Conservation (phyloP, 2,113 vertebrate species). For the Falco punctatus region DNA sequence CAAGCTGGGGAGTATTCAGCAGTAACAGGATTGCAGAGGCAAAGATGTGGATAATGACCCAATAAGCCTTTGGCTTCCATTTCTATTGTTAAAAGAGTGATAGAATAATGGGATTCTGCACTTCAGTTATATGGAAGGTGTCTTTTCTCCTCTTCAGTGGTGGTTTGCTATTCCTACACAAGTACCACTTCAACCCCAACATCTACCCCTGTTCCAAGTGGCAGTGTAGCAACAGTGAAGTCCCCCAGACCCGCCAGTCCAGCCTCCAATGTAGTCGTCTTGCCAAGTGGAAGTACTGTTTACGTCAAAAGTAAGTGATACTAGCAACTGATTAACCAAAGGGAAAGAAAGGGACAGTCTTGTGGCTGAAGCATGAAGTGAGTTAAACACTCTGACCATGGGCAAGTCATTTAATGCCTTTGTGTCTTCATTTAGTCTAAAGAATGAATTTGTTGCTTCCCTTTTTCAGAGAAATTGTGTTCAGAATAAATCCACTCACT, state of each 20-base stretch:
- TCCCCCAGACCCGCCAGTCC: slow-evolving; percentile 94
- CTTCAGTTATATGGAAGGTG: slow-evolving; percentile 62
- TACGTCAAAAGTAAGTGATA: slow-evolving; percentile 94
- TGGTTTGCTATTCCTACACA: slow-evolving; percentile 98
- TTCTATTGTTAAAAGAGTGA: slow-evolving; percentile 51
- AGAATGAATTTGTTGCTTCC: neutral
- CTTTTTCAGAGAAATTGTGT: neutral
- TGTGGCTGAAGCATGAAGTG: neutral
- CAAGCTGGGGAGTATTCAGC: neutral
- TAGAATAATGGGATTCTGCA: slow-evolving; percentile 46
- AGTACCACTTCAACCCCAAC: slow-evolving; percentile 93
- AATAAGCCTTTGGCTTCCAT: slow-evolving; percentile 24
- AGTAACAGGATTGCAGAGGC: neutral
- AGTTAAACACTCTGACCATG: neutral
- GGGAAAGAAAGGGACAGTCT: neutral
- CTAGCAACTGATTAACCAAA: slow-evolving; percentile 19
- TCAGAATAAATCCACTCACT: neutral
- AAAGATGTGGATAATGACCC: neutral
- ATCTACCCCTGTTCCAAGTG: slow-evolving; percentile 85
- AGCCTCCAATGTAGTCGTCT: slow-evolving; percentile 95
- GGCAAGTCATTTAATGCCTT: neutral
- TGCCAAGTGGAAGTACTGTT: slow-evolving; percentile 96
- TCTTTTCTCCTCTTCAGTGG: slow-evolving; percentile 84
- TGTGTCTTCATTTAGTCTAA: neutral
- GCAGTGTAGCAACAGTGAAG: slow-evolving; percentile 85